Conservation (phyloP, 2,797 vertebrate species). For the Rhabdomys pumilio region DNA sequence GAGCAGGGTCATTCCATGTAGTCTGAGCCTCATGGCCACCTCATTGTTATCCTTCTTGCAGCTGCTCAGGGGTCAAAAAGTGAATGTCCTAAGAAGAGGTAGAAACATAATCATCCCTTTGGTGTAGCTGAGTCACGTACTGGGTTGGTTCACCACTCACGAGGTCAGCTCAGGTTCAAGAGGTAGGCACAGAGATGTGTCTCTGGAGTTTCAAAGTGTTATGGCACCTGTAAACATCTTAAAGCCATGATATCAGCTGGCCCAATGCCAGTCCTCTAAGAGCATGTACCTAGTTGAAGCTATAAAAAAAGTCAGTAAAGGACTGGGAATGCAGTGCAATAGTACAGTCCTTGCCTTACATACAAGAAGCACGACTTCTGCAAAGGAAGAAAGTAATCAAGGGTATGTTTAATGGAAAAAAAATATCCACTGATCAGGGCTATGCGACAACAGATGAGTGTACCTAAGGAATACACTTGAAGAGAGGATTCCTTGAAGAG, state of each 20-base stretch:
- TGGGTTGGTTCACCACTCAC: too few species aligned
- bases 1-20: fast-evolving
- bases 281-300: neutral
- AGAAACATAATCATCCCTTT: neutral
- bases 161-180: neutral
- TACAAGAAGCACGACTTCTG: neutral
- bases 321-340: neutral
- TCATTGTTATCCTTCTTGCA: neutral
- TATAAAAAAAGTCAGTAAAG: neutral
- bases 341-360: neutral
- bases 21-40: neutral
- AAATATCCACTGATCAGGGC: neutral
- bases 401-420: neutral
- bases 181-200: fast-evolving
- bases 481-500: neutral
- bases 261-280: neutral
- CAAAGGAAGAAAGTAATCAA: too few species aligned
- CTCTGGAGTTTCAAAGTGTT: neutral
- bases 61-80: neutral
- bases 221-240: neutral
- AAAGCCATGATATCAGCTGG: neutral
- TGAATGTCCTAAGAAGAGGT: neutral
- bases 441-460: neutral
- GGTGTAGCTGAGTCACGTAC: too few species aligned
- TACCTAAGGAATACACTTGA: neutral